Evolutionary conservation across 35 echinoderm and acorn worm genomes (phyloP).

Genomic region (Apostichopus japonicus): DNA sequence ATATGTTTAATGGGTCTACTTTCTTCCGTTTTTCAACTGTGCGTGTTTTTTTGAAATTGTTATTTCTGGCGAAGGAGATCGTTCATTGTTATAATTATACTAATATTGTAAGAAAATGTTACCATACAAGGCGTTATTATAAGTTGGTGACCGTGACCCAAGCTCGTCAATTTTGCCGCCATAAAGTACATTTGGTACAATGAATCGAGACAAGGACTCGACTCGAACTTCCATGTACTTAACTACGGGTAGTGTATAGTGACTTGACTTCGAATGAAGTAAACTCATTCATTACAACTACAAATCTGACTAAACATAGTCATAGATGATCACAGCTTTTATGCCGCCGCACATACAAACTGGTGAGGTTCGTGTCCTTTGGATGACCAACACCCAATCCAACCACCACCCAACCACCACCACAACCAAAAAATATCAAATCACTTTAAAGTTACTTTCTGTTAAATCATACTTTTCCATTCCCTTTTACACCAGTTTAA

Average conservation of each 20-base stretch:
- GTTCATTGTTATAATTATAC: no score
- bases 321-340: not conserved
- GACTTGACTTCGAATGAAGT: slow-evolving; percentile 4
- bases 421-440: not conserved
- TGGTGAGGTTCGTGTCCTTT: not conserved
- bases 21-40: no score
- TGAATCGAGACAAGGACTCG: not conserved
- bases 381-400: not conserved
- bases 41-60: no score
- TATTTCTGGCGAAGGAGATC: no score
- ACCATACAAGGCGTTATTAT: no score
- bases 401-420: not conserved
- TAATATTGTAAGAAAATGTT: no score
- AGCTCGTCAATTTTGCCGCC: not conserved
- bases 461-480: not conserved
- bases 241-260: slow-evolving; percentile 1
- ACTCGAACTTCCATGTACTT: not conserved
- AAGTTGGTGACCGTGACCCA: no score
- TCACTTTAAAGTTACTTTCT: not conserved
- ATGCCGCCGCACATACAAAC: not conserved
- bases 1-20: no score
- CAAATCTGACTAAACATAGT: not conserved
- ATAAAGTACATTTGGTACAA: not conserved
- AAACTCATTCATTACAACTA: not conserved
- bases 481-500: no score